phyloP scores from a whole-genome alignment of 1,140 invertebrate species.

The Drosophila navojoa region DNA sequence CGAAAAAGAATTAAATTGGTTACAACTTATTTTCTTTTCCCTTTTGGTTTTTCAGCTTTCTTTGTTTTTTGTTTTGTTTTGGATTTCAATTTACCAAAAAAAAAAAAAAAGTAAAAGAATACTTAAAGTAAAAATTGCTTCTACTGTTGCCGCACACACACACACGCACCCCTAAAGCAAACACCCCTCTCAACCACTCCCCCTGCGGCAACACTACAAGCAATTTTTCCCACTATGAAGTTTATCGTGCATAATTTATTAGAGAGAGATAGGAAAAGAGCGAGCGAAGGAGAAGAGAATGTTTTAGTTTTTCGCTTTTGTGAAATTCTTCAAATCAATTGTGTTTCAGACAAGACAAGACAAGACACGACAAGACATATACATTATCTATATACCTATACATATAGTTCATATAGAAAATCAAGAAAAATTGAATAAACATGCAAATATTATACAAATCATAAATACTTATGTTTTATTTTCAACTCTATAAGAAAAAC shows the following conservation, averaged over 20 bases:
- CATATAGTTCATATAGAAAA: slow-evolving; percentile 47
- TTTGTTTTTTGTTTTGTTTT: slow-evolving; percentile 24
- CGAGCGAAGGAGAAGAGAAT: slow-evolving; percentile 4
- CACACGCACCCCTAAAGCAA: slow-evolving; percentile 9
- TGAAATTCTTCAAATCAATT: slow-evolving; percentile 46
- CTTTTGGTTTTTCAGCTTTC: slow-evolving; percentile 27
- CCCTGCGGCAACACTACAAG: slow-evolving; percentile 43
- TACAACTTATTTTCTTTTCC: slow-evolving; percentile 47
- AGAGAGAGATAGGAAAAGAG: slow-evolving; percentile 17
- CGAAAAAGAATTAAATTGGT: slow-evolving; percentile 46
- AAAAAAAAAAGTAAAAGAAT: neutral
- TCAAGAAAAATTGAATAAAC: slow-evolving; percentile 59
- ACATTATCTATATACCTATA: slow-evolving; percentile 49
- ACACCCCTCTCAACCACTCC: slow-evolving; percentile 16
- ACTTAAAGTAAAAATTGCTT: slow-evolving; percentile 23
- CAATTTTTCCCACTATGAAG: slow-evolving; percentile 58
- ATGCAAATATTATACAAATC: slow-evolving; percentile 55
- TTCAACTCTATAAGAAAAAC: slow-evolving; percentile 13
- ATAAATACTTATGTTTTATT: slow-evolving; percentile 70
- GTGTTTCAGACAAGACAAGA: slow-evolving; percentile 54
- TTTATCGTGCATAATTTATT: slow-evolving; percentile 74
- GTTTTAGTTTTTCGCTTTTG: slow-evolving; percentile 6
- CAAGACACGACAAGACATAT: slow-evolving; percentile 21
- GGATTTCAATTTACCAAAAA: slow-evolving; percentile 18
- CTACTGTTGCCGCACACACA: slow-evolving; percentile 26